Percentiles rank a stretch among this genome's conserved stretches.
Conservation (phyloP, 2,113 vertebrate species). For the Rafetus swinhoei region DNA sequence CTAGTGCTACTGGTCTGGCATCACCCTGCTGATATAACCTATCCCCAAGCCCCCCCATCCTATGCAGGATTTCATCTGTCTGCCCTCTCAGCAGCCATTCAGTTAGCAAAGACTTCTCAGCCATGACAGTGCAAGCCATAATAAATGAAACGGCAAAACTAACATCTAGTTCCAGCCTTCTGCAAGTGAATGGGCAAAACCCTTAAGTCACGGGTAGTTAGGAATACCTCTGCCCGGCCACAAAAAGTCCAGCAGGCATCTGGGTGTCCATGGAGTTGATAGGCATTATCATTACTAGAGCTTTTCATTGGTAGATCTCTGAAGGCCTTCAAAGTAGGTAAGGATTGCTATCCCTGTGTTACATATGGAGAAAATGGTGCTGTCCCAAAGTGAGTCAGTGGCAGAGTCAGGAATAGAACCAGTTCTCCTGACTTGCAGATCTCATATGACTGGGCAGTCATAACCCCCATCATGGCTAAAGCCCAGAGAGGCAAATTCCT, state of each 20-base stretch:
- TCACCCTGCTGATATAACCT: not conserved
- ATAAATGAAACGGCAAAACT: not conserved
- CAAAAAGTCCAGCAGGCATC: not conserved
- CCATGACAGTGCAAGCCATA: not conserved
- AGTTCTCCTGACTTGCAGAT: not conserved
- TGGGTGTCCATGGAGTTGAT: not conserved
- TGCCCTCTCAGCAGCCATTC: not conserved
- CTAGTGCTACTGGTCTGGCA: not conserved
- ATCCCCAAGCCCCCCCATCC: not conserved
- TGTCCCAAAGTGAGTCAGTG: not conserved
- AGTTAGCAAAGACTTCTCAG: not conserved
- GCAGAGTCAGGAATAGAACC: not conserved
- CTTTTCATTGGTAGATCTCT: not conserved
- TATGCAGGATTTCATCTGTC: not conserved
- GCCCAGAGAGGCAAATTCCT: not conserved
- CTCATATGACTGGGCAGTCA: fast-evolving
- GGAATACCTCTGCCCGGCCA: not conserved
- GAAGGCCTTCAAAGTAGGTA: not conserved
- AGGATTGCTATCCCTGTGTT: not conserved
- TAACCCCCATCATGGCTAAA: fast-evolving
- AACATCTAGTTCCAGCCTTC: not conserved
- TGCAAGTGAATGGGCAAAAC: not conserved
- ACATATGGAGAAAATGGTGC: not conserved
- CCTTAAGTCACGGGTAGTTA: not conserved
- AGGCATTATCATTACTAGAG: not conserved